Evolutionary conservation across 92 coral and sea anemone genomes (phyloP).

Genomic region (Anthopleura xanthogrammica): DNA sequence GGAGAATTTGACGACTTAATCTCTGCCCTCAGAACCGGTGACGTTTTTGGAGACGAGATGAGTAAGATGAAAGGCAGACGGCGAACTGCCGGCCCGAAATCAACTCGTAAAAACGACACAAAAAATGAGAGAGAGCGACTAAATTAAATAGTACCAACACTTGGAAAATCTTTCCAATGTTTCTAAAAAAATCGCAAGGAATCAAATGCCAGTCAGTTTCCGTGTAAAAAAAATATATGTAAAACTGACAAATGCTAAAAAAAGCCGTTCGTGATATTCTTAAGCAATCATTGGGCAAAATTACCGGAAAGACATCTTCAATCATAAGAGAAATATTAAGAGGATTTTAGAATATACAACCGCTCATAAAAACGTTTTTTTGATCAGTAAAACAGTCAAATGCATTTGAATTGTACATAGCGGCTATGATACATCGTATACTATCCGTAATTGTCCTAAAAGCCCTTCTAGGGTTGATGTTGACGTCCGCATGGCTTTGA

Average conservation of each 20-base stretch:
- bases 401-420: neutral
- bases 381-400: neutral
- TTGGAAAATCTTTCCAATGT: neutral
- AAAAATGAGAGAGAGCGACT: slow-evolving; percentile 65
- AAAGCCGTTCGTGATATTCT: neutral
- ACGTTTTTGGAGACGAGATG: slow-evolving; percentile 97
- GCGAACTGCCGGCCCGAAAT: slow-evolving; percentile 59
- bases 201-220: neutral
- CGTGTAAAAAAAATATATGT: too few species aligned
- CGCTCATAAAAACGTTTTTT: neutral
- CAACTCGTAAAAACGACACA: slow-evolving; percentile 55
- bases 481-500: neutral
- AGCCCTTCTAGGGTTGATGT: neutral
- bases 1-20: slow-evolving; percentile 99
- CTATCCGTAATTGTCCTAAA: neutral
- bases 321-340: neutral
- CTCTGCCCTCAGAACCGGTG: slow-evolving; percentile 98
- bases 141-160: neutral
- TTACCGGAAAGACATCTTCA: neutral
- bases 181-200: neutral
- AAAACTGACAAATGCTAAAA: neutral
- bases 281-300: neutral
- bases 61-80: slow-evolving; percentile 94
- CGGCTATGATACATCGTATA: neutral
- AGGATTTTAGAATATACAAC: neutral